Evolutionary conservation across 2,797 vertebrate species (phyloP).

Genomic region (Lagorchestes hirsutus): DNA sequence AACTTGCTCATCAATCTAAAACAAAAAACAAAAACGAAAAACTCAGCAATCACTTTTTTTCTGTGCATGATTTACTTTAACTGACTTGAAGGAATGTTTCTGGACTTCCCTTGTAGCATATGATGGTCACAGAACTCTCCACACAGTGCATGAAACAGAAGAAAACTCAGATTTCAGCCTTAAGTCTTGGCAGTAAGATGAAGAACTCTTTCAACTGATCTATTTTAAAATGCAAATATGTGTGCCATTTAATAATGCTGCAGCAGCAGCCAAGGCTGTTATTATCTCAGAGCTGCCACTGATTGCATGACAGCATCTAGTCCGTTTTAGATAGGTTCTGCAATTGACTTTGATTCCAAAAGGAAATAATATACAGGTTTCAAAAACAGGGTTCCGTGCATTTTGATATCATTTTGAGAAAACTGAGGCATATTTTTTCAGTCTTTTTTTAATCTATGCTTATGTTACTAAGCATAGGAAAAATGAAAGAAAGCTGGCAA

Average conservation of each 20-base stretch:
- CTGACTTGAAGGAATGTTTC: neutral
- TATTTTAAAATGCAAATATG: neutral
- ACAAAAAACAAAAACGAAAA: neutral
- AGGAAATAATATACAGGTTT: conserved; percentile 8
- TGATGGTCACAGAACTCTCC: neutral
- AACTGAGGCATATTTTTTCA: neutral
- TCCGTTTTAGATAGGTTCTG: conserved; percentile 21
- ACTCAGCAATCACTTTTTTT: neutral
- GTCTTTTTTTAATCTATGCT: neutral
- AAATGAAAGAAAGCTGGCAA: conserved; percentile 23
- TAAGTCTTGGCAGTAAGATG: conserved; percentile 27
- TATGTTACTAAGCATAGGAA: neutral
- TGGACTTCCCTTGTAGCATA: neutral
- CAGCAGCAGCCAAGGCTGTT: neutral
- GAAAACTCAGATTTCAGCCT: conserved; percentile 36
- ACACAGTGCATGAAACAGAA: neutral
- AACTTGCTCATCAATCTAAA: neutral
- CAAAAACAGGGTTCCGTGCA: conserved; percentile 1
- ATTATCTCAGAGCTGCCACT: neutral
- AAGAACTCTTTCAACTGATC: conserved; percentile 15
- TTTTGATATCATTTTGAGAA: neutral
- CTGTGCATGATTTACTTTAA: neutral
- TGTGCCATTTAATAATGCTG: conserved; percentile 14
- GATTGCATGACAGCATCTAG: neutral
- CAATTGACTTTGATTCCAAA: conserved; percentile 40